Base-by-base conservation (phyloP, 2,797 vertebrate genomes). In the Streptopelia turtur region DNA sequence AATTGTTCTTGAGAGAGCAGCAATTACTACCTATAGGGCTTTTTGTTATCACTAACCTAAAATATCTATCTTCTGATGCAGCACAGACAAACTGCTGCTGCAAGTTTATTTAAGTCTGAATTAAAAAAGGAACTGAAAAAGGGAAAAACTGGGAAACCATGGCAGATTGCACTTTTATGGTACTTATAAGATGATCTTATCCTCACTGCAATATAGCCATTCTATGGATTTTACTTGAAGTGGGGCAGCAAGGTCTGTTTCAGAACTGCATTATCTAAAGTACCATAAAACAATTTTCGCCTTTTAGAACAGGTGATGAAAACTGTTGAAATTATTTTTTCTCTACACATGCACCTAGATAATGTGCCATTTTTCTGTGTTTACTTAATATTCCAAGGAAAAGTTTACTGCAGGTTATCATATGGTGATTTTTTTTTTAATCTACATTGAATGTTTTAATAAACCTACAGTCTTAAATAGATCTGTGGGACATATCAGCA, bases 1-100 rank as follows among this genome's bases (percentile, higher is more conserved):
- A 87, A 90, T 45, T 93, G 69, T 70, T 97, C 41, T 12, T 16
- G 59, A 75, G n/a, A 86, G 24, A 82, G 21, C 16, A 68, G 41
- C 72, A 97, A 95, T 92, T 96, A 96, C 81, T 87, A 87, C 76
- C 83, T 88, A 39, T 60, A 69, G 81, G 75, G 80, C 31, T 86
- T 78, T 93, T 96, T 94, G 39, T 90, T 94, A 72, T 94, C 56
- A 90, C 35, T 68, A 91, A 89, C 91, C 43, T 25, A 84, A 96
- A 97, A 91, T 94, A 94, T 77, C 83, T 71, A 66, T 87, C 87
- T 94, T 92, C 49, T 94, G 84, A 97, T 88, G 53, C 24, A 76
- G 81, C 94, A 63, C 35, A 89, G 89, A 95, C 85, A 90, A 96
- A 97, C 69, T 89, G 77, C 83, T 91, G 50, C 78, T 93, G 80